These are phyloP conservation scores for Drosophila pseudoananassae DNA, from an alignment of 1,140 invertebrate genomes.

Conservation along the genomic window DNA sequence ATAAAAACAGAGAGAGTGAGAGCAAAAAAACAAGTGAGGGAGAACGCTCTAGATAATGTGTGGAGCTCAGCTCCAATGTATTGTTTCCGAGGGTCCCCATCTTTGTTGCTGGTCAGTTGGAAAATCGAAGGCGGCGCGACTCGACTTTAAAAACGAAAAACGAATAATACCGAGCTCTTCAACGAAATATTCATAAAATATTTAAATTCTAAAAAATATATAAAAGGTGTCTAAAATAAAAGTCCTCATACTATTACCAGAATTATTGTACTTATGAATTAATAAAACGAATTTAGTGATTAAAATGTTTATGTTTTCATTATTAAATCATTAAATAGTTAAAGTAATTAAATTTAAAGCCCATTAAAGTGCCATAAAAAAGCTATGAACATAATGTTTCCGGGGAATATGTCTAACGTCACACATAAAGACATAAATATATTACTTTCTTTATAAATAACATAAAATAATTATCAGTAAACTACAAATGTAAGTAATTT, in stretches of 20 bases:
- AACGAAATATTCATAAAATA: neutral
- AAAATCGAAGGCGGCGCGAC: slow-evolving; percentile 37
- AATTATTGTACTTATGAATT: neutral
- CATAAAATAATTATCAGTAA: neutral
- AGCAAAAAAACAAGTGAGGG: slow-evolving; percentile 19
- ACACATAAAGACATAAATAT: too few species aligned
- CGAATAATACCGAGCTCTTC: too few species aligned
- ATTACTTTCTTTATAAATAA: too few species aligned
- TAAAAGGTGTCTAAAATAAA: neutral
- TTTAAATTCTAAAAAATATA: neutral
- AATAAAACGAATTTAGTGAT: neutral
- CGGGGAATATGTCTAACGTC: too few species aligned
- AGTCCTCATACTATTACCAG: neutral
- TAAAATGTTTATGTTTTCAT: neutral
- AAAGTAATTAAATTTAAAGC: neutral
- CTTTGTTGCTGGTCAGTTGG: slow-evolving; percentile 44
- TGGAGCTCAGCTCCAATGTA: slow-evolving; percentile 22
- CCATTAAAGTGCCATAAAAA: neutral
- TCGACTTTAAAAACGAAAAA: slow-evolving; percentile 26
- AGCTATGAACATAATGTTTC: neutral
- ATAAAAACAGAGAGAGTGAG: slow-evolving; percentile 24
- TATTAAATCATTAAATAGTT: neutral
- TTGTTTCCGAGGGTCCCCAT: slow-evolving; percentile 28
- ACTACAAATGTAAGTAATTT: neutral
- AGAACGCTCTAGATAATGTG: slow-evolving; percentile 36